phyloP scores from a whole-genome alignment of 1,140 invertebrate species.

The Pachyrhynchus sulphureomaculatus region DNA sequence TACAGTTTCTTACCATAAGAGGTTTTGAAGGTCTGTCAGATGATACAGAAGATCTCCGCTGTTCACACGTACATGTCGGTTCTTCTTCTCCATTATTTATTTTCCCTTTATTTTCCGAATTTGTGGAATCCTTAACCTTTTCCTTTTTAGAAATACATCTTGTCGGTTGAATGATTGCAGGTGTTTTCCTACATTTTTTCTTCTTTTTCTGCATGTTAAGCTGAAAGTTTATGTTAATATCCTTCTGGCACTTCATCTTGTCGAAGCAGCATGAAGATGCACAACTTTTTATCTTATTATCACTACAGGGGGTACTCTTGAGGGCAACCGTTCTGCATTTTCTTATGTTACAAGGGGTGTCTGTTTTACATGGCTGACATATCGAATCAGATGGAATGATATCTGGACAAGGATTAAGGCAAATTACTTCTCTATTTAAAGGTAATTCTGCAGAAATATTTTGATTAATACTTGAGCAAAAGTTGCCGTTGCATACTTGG shows the following conservation, averaged over 20 bases:
- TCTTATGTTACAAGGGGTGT: background rate
- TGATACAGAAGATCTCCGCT: too few species aligned
- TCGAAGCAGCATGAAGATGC: background rate
- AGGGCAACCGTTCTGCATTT: background rate
- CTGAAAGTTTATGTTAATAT: conserved; percentile 15
- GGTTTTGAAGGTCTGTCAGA: too few species aligned
- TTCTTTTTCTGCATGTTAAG: conserved; percentile 11
- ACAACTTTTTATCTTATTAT: background rate
- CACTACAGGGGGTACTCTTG: conserved; percentile 8
- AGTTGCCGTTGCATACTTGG: background rate
- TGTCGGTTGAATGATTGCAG: background rate
- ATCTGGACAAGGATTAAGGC: background rate
- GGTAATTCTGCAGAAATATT: background rate
- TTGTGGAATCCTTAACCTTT: too few species aligned
- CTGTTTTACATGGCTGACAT: background rate
- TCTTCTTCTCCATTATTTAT: too few species aligned
- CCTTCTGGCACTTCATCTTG: background rate
- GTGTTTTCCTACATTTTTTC: background rate
- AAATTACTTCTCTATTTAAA: conserved; percentile 7
- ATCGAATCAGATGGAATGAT: background rate
- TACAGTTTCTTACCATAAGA: too few species aligned
- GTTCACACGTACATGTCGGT: too few species aligned
- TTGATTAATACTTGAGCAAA: background rate
- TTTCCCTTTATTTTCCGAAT: too few species aligned
- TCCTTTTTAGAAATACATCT: too few species aligned